Conservation (phyloP, 1,140 invertebrate species). For the Drosophila serrata region DNA sequence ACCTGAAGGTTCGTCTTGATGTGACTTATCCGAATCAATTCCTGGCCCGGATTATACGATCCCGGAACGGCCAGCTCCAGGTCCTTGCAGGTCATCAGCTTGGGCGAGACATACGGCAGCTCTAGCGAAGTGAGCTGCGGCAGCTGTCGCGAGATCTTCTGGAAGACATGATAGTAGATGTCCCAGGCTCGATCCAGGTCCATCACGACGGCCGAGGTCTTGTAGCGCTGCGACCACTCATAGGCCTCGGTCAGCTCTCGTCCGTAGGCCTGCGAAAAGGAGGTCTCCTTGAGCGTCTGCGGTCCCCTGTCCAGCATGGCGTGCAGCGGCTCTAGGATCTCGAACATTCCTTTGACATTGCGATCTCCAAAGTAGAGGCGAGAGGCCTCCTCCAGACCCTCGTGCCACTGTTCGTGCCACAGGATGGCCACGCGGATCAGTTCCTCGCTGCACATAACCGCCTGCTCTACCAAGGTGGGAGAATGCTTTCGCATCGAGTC, state of each 20-base stretch:
- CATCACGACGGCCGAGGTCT: constrained; percentile 93
- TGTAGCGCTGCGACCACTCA: constrained; percentile 96
- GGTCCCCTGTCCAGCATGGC: constrained; percentile 96
- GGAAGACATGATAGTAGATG: constrained; percentile 98
- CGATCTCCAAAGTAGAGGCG: constrained; percentile 98
- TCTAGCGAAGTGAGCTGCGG: constrained; percentile 95
- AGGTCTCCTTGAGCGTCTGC: constrained; percentile 98
- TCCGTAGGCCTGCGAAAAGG: constrained; percentile 98
- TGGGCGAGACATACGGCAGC: constrained; percentile 95
- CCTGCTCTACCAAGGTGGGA: constrained; percentile 95
- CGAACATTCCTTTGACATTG: constrained; percentile 98
- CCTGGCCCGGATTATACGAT: constrained; percentile 94
- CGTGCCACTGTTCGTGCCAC: constrained; percentile 99
- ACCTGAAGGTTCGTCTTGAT: constrained; percentile 92
- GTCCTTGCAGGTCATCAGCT: constrained; percentile 94
- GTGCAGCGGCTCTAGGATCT: constrained; percentile 97
- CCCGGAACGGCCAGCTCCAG: constrained; percentile 98
- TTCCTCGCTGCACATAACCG: constrained; percentile 97
- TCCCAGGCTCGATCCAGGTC: constrained; percentile 99
- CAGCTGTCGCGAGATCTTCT: constrained; percentile 97
- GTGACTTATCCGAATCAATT: constrained; percentile 91
- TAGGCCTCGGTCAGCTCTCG: constrained; percentile 96
- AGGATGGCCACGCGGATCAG: constrained; percentile 98
- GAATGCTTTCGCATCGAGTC: constrained; percentile 98
- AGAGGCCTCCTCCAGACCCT: constrained; percentile 99